These are phyloP conservation scores for Drosophila paulistorum DNA, from an alignment of 1,140 invertebrate genomes.

Conservation along the genomic window DNA sequence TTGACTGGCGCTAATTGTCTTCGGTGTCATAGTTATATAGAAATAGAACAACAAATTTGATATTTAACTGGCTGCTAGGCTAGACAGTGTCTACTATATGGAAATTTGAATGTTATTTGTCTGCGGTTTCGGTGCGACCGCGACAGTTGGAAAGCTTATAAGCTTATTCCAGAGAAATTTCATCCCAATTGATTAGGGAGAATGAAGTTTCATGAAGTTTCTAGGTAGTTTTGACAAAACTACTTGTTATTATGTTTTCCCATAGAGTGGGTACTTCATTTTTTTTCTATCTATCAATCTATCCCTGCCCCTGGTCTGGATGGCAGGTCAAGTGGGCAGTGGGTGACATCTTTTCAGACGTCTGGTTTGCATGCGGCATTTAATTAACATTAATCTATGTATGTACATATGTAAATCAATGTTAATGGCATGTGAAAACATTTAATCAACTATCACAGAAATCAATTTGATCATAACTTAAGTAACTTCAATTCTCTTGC, in stretches of 20 bases:
- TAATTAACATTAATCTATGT: too few relatives aligned
- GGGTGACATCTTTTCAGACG: too few relatives aligned
- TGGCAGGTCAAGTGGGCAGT: too few relatives aligned
- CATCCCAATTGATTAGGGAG: too few relatives aligned
- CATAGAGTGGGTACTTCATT: too few relatives aligned
- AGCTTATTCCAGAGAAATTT: neutral
- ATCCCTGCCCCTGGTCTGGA: too few relatives aligned
- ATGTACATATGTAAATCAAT: neutral
- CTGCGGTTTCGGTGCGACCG: constrained; percentile 27
- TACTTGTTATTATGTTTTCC: too few relatives aligned
- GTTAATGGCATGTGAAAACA: neutral
- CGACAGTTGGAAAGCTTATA: neutral
- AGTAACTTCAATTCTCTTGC: neutral
- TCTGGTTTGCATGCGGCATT: too few relatives aligned
- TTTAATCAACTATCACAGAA: neutral
- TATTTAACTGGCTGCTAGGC: constrained; percentile 6
- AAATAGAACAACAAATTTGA: constrained; percentile 41
- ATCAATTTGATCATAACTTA: too few relatives aligned
- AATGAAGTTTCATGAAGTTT: too few relatives aligned
- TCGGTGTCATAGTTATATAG: constrained; percentile 20
- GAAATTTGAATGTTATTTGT: constrained; percentile 31
- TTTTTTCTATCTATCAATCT: too few relatives aligned
- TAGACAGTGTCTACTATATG: constrained; percentile 24
- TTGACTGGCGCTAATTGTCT: constrained; percentile 13
- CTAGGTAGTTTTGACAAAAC: too few relatives aligned